These are phyloP conservation scores for Corythornis madagascariensis DNA, from an alignment of 2,113 vertebrate genomes.

Conservation along the genomic window DNA sequence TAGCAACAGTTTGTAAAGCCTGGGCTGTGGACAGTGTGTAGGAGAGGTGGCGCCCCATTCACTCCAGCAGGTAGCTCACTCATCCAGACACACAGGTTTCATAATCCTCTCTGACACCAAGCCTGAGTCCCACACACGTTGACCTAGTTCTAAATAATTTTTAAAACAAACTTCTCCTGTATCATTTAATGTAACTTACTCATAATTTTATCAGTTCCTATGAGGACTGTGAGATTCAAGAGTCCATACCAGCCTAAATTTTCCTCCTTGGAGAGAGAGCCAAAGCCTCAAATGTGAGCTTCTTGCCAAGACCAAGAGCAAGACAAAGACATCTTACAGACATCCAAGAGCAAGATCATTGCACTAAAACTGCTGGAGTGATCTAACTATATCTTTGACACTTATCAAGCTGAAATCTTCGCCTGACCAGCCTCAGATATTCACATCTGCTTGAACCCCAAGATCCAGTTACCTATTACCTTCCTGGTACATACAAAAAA, in stretches of 20 bases:
- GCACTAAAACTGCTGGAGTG: neutral
- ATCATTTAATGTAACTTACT: neutral
- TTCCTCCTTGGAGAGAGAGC: neutral
- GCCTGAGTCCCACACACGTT: accelerated
- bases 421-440: neutral
- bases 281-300: neutral
- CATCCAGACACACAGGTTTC: neutral
- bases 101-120: accelerated
- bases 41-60: neutral
- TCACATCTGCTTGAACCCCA: neutral
- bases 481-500: neutral
- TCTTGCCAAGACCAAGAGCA: neutral
- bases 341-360: neutral
- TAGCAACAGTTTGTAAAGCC: accelerated
- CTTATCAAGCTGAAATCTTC: neutral
- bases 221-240: neutral
- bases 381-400: neutral
- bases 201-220: neutral
- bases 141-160: accelerated
- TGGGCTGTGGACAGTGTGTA: neutral
- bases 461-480: neutral
- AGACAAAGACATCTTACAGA: neutral
- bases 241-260: accelerated
- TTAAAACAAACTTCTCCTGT: neutral
- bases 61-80: neutral